Evolutionary conservation across 2,797 vertebrate species (phyloP), one percentile per base, ranked within the genome.

Genomic region (Clarias pachynema): DNA sequence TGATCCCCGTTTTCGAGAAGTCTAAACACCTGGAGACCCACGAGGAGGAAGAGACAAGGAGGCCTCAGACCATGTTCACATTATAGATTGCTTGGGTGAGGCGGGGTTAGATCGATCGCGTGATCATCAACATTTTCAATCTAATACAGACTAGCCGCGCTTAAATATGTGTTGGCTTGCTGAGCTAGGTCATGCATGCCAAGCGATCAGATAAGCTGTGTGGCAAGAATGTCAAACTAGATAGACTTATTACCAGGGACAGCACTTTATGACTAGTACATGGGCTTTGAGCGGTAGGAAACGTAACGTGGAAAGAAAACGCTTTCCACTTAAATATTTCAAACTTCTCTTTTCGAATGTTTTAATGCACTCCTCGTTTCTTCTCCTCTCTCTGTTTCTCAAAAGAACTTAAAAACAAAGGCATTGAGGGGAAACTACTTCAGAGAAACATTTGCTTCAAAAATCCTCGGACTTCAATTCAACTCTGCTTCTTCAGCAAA

Each of bases 1-100:
- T 92, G 90, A 92, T 91, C 90, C 89, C 86, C 90, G 87, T 89
- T 91, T 91, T 89, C 87, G 89, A 90, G 89, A 85, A 89, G 90
- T 87, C 88, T 90, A 91, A 92, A 90, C 88, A 91, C 84, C 88
- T 82, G 31, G 49, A 90, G 87, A 89, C 84, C 73, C 88, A 72
- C n/a, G 59, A 56, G 87, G 85, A 87, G 83, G 86, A 83, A 86
- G 88, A 88, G 80, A 74, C 56, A 62, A 69, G 37, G 79, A 73
- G 84, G 79, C 79, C 84, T 87, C 86, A 84, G 89, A 89, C 88
- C 86, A 87, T 87, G 85, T 89, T 90, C 86, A 80, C 80, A 73
- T 90, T 90, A 88, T 89, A 84, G 90, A 89, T 89, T 89, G 91
- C 84, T 83, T 84, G 88, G 70, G 83, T 65, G 69, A 63, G 78